Evolutionary conservation across 2,888 invertebrate species (phyloP).

Genomic region (Linnaemya tessellans): DNA sequence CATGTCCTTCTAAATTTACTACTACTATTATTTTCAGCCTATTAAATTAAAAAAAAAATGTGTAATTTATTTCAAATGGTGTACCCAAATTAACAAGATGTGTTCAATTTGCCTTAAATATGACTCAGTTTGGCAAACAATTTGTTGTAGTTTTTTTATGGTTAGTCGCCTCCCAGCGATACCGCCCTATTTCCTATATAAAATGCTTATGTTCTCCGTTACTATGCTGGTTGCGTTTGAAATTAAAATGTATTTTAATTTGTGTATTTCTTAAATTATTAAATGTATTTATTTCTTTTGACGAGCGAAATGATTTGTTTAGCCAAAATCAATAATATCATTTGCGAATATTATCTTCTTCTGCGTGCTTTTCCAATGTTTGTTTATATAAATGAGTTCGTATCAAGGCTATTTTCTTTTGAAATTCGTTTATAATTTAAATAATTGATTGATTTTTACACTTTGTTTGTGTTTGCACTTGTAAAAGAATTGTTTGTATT

Average conservation of each 20-base stretch:
- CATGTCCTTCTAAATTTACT: too few species aligned
- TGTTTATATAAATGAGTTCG: conserved; percentile 47
- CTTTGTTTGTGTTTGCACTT: conserved; percentile 22
- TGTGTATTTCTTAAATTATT: conserved; percentile 1
- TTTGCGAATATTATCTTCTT: conserved; percentile 2
- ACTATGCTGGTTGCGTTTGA: background rate
- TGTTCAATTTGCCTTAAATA: too few species aligned
- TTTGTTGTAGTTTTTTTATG: background rate
- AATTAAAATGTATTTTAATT: background rate
- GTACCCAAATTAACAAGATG: too few species aligned
- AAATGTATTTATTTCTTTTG: background rate
- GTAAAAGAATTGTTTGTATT: conserved; percentile 35
- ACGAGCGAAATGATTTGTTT: background rate
- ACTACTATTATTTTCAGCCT: too few species aligned
- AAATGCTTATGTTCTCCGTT: background rate
- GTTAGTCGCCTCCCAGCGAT: background rate
- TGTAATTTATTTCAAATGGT: too few species aligned
- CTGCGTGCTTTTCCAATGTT: background rate
- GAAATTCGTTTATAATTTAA: conserved; percentile 50
- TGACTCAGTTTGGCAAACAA: too few species aligned
- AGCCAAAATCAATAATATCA: conserved; percentile 15
- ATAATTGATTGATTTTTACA: conserved; percentile 48
- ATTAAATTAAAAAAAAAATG: too few species aligned
- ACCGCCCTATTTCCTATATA: too few species aligned
- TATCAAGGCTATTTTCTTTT: conserved; percentile 55